Evolutionary conservation across 2,888 invertebrate species (phyloP), one percentile per base, ranked within the genome.

Genomic region (Coremacera marginata): DNA sequence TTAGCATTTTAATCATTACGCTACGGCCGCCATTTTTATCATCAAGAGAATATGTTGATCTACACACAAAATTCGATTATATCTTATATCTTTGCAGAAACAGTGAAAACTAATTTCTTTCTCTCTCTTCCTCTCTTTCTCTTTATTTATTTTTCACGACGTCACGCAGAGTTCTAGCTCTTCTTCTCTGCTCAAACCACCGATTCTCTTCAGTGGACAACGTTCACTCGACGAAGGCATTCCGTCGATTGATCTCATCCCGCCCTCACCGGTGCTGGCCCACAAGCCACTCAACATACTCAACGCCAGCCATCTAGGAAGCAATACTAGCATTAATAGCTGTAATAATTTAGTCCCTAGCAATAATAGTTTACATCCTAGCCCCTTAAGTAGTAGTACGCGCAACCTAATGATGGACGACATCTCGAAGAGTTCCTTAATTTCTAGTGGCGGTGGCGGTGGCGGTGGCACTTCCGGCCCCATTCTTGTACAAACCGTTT

Each of bases 211-310:
- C 63, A 87, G 82, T 73, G 86, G 86, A 2, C 87, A 87, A 79
- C 87, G 88, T 37, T 83, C 85, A 11, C 81, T 89, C 67, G 89
- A 89, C 77, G 90, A 89, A 82, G 88, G 89, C 78, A 86, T 89
- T 77, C 89, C 89, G 70, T 86, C 87, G 75, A 88, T 89, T 74
- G 89, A 89, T 82, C 86, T 89, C 77, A 89, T 88, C 78, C 87
- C 88, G 72, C 88, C 89, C 19, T 89, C 88, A 25, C 87, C 88
- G 5, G 84, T 88, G 78, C 79, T 87, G 81, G 82, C 87, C 49
- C 89, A 87, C 81, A 89, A 89, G 80, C 86, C 87, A 49, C 80
- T 89, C 8, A 89, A 89, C 75, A 88, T 89, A 79, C 82, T 88
- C 49, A 88, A 87, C 77, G 87, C 86, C 82, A 88, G 88, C 79